Conservation (phyloP, 2,113 vertebrate genomes). For the Myocastor coypus region DNA sequence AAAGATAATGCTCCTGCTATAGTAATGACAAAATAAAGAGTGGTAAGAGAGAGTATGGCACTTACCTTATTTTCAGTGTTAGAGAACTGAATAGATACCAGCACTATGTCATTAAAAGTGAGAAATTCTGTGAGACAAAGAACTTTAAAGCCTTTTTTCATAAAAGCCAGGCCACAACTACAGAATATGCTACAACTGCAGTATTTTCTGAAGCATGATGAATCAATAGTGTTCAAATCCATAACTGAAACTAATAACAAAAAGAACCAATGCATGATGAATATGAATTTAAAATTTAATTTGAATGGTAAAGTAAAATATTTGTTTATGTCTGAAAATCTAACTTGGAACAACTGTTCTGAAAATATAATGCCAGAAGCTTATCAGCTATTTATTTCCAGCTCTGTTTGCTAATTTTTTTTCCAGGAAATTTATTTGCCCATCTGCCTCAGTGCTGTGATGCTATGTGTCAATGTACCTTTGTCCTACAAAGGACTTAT, state of each 20-base stretch:
- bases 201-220: slow-evolving; percentile 24
- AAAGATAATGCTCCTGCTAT: neutral
- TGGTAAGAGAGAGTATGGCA: neutral
- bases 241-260: neutral
- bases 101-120: neutral
- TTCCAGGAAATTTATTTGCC: neutral
- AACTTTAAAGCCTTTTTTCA: neutral
- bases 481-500: neutral
- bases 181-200: neutral
- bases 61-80: neutral
- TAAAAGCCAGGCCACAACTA: neutral
- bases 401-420: neutral
- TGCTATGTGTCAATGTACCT: neutral
- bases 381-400: neutral
- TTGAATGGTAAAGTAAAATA: slow-evolving; percentile 19
- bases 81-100: neutral
- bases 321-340: slow-evolving; percentile 39
- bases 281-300: slow-evolving; percentile 26
- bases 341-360: slow-evolving; percentile 9
- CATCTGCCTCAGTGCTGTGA: neutral
- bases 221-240: neutral
- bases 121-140: neutral
- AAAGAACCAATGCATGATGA: neutral
- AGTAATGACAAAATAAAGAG: neutral
- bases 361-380: slow-evolving; percentile 20